phyloP scores from a whole-genome alignment of 2,797 vertebrate species.

The Schizothorax lantsangensis region DNA sequence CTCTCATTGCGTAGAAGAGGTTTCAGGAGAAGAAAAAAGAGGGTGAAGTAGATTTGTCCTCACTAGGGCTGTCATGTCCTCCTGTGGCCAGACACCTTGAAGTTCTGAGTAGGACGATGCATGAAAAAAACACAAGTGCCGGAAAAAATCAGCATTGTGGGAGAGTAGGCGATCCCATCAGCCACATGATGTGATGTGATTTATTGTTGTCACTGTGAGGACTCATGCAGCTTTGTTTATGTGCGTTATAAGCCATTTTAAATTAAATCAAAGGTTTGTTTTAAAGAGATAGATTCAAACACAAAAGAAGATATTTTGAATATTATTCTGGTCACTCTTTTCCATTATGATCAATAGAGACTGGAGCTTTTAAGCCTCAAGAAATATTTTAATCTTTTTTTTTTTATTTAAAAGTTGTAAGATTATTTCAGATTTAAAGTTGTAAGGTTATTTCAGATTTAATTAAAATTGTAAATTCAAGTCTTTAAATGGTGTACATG shows the following conservation, averaged over 20 bases:
- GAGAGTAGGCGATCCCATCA: constrained; percentile 20
- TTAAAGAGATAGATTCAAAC: background rate
- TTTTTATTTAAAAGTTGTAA: background rate
- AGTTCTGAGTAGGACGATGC: constrained; percentile 7
- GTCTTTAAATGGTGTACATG: background rate
- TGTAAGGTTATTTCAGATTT: background rate
- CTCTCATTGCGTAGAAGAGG: constrained; percentile 36
- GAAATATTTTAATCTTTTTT: background rate
- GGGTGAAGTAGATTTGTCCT: constrained; percentile 53
- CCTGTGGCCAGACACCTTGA: constrained; percentile 42
- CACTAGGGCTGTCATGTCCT: constrained; percentile 45
- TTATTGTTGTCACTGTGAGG: constrained; percentile 9
- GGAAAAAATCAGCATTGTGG: background rate
- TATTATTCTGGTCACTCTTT: background rate
- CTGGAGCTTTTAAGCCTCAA: background rate
- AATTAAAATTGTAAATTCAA: background rate
- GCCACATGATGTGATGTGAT: constrained; percentile 17
- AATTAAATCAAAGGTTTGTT: background rate
- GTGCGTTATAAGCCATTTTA: background rate
- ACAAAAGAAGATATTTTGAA: background rate
- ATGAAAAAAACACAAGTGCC: background rate
- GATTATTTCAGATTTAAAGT: no score
- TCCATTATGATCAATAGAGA: background rate
- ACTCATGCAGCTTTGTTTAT: background rate
- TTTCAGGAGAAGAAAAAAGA: constrained; percentile 40